Conservation (phyloP, 2,888 invertebrate species). For the Drosophila macrospina region DNA sequence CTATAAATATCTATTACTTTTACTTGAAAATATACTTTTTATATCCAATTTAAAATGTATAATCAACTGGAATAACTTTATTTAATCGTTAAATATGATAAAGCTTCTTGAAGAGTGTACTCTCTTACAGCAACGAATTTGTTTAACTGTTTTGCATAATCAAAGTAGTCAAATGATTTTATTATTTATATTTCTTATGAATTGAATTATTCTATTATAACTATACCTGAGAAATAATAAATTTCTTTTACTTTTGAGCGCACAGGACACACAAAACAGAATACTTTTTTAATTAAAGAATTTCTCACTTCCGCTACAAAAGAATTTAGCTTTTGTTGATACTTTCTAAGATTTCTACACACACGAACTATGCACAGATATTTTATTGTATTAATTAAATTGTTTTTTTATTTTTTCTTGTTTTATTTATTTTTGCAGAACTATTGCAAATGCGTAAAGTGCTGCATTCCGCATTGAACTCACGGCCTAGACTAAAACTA, state of each 20-base stretch:
- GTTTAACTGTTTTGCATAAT: too few species aligned
- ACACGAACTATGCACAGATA: background rate
- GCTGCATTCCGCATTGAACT: slow-evolving; percentile 55
- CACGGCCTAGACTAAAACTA: slow-evolving; percentile 59
- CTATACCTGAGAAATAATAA: background rate
- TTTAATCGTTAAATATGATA: too few species aligned
- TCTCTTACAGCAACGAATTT: too few species aligned
- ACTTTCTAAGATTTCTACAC: background rate
- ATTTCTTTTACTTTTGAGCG: background rate
- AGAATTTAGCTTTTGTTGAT: background rate
- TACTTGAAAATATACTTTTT: too few species aligned
- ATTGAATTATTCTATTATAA: background rate
- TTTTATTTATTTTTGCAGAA: slow-evolving; percentile 9
- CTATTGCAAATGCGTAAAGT: slow-evolving; percentile 25
- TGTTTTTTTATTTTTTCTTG: slow-evolving; percentile 24
- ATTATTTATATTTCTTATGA: too few species aligned
- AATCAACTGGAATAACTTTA: too few species aligned
- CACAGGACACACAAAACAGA: background rate
- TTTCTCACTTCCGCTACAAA: slow-evolving; percentile 3
- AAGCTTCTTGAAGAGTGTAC: too few species aligned
- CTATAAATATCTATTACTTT: background rate
- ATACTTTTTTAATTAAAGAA: background rate
- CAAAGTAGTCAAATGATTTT: too few species aligned
- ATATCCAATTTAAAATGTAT: too few species aligned
- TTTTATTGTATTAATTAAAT: background rate